Percentiles rank a stretch among this genome's conserved stretches.
phyloP scores from a whole-genome alignment of 2,797 vertebrate genomes.

The Lepilemur ruficaudatus region DNA sequence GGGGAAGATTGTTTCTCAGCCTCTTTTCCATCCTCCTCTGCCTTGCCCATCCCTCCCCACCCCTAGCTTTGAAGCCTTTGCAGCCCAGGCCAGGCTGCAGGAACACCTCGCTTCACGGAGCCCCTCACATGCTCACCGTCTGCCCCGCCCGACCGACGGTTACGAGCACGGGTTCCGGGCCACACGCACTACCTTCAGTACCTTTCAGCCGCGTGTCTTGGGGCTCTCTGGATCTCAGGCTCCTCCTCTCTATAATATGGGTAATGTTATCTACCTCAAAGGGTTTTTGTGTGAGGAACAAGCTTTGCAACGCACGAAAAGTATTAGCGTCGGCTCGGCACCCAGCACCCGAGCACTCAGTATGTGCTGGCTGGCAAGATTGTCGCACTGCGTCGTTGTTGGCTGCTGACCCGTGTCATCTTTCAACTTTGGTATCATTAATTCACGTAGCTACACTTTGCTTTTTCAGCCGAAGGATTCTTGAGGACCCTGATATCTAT shows the following conservation, averaged over 20 bases:
- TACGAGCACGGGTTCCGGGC: background rate
- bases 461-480: background rate
- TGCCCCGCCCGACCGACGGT: rapidly evolving
- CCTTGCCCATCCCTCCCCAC: background rate
- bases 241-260: background rate
- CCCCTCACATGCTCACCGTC: rapidly evolving
- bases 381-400: rapidly evolving
- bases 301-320: background rate
- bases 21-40: background rate
- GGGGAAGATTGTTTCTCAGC: background rate
- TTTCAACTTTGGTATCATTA: background rate
- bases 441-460: background rate
- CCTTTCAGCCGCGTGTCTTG: background rate
- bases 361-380: rapidly evolving
- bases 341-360: background rate
- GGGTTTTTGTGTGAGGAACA: background rate
- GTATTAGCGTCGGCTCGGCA: background rate
- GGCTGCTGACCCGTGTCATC: too few species aligned
- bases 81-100: rapidly evolving
- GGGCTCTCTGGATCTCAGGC: background rate
- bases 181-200: rapidly evolving
- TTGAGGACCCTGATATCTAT: too few species aligned
- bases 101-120: background rate
- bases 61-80: background rate
- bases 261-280: background rate